phyloP scores from a whole-genome alignment of 2,888 invertebrate species.

The Ennomos fuscantarius region DNA sequence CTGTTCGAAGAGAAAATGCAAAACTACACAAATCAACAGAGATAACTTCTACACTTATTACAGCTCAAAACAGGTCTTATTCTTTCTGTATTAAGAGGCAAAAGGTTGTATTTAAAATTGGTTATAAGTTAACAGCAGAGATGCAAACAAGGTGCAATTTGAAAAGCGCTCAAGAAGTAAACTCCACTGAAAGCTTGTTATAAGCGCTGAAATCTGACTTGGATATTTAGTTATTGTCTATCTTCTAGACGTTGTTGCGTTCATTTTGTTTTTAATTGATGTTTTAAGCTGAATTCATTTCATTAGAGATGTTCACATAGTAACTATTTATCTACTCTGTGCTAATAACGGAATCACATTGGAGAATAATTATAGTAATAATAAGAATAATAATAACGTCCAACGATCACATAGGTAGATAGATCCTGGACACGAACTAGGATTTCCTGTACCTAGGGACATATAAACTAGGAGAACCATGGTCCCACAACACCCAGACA shows the following conservation, averaged over 20 bases:
- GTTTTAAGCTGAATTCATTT: too few relatives aligned
- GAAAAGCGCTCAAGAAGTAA: conserved; percentile 35
- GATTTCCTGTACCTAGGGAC: too few relatives aligned
- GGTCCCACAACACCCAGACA: too few relatives aligned
- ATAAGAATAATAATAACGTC: too few relatives aligned
- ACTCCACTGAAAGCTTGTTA: conserved; percentile 25
- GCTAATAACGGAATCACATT: too few relatives aligned
- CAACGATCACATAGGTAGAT: too few relatives aligned
- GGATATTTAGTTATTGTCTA: conserved; percentile 15
- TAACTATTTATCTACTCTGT: too few relatives aligned
- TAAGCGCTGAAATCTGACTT: conserved; percentile 19
- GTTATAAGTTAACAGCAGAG: conserved; percentile 20
- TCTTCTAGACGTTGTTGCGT: not conserved
- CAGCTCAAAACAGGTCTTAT: conserved; percentile 1
- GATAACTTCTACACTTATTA: not conserved
- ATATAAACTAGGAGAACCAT: too few relatives aligned
- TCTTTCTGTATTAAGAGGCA: not conserved
- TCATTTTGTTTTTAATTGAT: too few relatives aligned
- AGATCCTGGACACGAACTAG: too few relatives aligned
- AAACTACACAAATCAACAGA: not conserved
- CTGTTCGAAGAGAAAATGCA: conserved; percentile 11
- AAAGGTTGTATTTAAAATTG: not conserved
- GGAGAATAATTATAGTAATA: too few relatives aligned
- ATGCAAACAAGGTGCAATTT: conserved; percentile 41
- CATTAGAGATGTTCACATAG: too few relatives aligned